Base-by-base conservation (phyloP, 2,113 vertebrate genomes). In the Miniopterus natalensis region DNA sequence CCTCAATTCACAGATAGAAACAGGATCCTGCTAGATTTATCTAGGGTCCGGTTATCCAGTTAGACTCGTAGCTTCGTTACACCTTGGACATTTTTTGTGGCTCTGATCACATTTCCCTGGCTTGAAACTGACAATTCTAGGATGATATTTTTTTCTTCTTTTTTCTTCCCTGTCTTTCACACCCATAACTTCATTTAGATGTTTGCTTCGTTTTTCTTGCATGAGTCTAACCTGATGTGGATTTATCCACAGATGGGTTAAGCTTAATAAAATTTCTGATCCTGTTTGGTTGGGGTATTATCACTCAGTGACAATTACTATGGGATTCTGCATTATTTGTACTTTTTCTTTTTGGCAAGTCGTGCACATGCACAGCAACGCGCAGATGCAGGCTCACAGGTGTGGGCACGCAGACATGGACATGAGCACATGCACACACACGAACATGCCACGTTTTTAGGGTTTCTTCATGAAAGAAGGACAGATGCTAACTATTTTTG, bases 181-280 rank as follows among this genome's bases (percentile, higher is more conserved):
- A 91, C 18, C 31, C 20, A 6, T 94, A 84, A 51, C 61, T 90
- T 81, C 66, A 68, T 88, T 47, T 94, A 55, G n/a, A 31, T 55
- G 20, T 78, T 61, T 75, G 71, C 31, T 96, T 89, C 29, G 13
- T 90, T 94, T 92, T 81, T 88, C 79, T 61, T 42, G 2, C 66
- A 5, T 83, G 49, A 81, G 68, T 53, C 84, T 86, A 79, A 96
- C 79, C 51, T 73, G 29, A 65, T 61, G 31, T 1, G 73, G 29
- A 42, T 65, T 59, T 93, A 88, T 74, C 57, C 40, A 71, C 20
- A 66, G 40, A 85, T 31, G 40, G 21, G 5, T 20, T 36, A 25
- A 47, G 29, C 15, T 21, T 94, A 86, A 91, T 59, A 74, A 49
- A 83, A 93, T 88, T 90, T 75, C 45, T 78, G 45, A 87, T 78